A percentile compares a stretch with the other conserved stretches of the same genome.
phyloP scores from a whole-genome alignment of 2,888 invertebrate species.

The Odontomyia ornata region DNA sequence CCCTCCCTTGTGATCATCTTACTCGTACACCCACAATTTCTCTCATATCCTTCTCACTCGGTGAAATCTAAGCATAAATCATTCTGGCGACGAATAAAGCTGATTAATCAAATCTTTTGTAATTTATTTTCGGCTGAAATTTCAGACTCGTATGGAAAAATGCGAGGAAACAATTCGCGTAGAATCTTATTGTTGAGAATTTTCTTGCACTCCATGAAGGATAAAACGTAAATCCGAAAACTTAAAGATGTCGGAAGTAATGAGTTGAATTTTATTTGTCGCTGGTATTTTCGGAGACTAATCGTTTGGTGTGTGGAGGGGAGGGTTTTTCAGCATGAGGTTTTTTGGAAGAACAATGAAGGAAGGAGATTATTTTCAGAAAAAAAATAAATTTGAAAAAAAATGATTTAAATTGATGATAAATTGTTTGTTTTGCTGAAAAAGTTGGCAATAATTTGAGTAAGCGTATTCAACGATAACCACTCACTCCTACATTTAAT shows the following conservation, averaged over 20 bases:
- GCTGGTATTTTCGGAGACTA: background rate
- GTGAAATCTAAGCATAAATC: constrained; percentile 42
- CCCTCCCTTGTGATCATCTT: background rate
- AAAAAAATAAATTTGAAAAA: too few relatives aligned
- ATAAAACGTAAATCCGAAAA: background rate
- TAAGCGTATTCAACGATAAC: too few relatives aligned
- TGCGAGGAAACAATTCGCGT: background rate
- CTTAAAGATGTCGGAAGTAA: background rate
- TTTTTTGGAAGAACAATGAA: too few relatives aligned
- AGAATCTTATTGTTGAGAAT: background rate
- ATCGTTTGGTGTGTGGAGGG: background rate
- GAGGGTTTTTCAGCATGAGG: too few relatives aligned
- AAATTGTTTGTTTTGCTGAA: too few relatives aligned
- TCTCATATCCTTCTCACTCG: background rate
- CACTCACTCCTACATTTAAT: too few relatives aligned
- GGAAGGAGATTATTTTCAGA: too few relatives aligned
- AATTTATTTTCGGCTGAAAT: constrained; percentile 45
- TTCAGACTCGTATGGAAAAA: constrained; percentile 3
- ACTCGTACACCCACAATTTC: background rate
- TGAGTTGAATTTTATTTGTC: constrained; percentile 17
- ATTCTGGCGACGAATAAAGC: constrained; percentile 44
- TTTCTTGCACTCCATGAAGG: background rate
- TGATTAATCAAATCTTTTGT: constrained; percentile 50
- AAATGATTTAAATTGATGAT: too few relatives aligned
- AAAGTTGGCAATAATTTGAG: too few relatives aligned